Evolutionary conservation across 2,888 invertebrate genomes (phyloP).

Genomic region (Taenaris catops): DNA sequence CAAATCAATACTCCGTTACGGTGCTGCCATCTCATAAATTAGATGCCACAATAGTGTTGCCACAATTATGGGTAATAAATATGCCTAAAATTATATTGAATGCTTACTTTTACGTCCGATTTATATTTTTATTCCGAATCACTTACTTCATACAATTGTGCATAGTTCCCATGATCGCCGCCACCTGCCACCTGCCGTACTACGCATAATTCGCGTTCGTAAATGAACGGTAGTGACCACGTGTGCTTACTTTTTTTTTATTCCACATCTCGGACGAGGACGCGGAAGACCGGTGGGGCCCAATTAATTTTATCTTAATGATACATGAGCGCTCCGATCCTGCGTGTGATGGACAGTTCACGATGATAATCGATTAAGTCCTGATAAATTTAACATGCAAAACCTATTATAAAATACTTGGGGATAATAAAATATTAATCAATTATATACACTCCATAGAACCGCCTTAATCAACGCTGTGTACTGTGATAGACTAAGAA

Average conservation of each 20-base stretch:
- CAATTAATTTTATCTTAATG: conserved; percentile 72
- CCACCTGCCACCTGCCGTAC: conserved; percentile 76
- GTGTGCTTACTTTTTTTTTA: conserved; percentile 70
- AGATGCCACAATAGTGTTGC: no score
- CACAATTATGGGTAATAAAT: no score
- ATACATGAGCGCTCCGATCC: conserved; percentile 31
- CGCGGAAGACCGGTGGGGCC: conserved; percentile 70
- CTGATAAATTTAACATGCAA: conserved; percentile 31
- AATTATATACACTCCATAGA: no score
- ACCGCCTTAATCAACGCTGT: no score
- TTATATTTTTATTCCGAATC: no score
- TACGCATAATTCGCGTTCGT: conserved; percentile 79
- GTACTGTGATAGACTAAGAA: no score
- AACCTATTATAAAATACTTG: conserved; percentile 27
- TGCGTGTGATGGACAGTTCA: conserved; percentile 40
- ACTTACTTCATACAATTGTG: no score
- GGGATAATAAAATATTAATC: conserved; percentile 23
- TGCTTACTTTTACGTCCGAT: no score
- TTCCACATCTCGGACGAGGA: conserved; percentile 42
- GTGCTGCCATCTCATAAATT: no score
- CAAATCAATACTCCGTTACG: no score
- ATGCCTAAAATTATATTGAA: no score
- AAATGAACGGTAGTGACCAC: conserved; percentile 80
- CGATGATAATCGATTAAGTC: conserved; percentile 51
- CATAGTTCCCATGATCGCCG: conserved; percentile 65